A percentile compares a stretch with the other conserved stretches of the same genome.
These are phyloP conservation scores for Calliopum simillimum DNA, from an alignment of 2,888 invertebrate genomes.

Conservation along the genomic window DNA sequence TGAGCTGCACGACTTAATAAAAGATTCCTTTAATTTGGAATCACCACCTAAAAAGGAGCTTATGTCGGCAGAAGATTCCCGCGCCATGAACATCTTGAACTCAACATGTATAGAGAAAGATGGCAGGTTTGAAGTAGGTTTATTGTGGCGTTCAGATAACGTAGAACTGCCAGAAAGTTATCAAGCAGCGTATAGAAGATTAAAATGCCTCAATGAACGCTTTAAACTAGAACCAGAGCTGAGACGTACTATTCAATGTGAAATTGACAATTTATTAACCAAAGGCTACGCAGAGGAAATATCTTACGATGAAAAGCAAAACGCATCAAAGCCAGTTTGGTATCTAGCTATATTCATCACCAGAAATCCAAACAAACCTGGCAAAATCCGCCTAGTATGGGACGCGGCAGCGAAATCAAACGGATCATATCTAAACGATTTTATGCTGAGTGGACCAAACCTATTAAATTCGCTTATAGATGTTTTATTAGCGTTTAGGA, in stretches of 20 bases:
- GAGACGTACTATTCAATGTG: constrained; percentile 24
- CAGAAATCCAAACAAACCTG: constrained; percentile 48
- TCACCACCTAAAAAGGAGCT: too few species aligned
- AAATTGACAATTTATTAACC: constrained; percentile 26
- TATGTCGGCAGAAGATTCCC: constrained; percentile 14
- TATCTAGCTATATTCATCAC: constrained; percentile 39
- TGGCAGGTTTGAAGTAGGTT: too few species aligned
- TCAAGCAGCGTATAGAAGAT: too few species aligned
- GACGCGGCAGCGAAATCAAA: constrained; percentile 55
- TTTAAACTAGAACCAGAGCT: constrained; percentile 17
- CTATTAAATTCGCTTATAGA: too few species aligned
- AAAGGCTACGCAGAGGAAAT: constrained; percentile 32
- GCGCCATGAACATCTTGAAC: constrained; percentile 21
- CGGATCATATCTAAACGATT: constrained; percentile 52
- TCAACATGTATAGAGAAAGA: constrained; percentile 31
- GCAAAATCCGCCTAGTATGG: constrained; percentile 52
- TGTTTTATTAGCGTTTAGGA: too few species aligned
- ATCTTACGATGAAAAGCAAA: too few species aligned
- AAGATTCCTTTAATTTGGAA: constrained; percentile 28
- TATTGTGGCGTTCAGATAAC: too few species aligned
- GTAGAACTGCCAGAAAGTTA: too few species aligned
- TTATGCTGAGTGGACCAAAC: too few species aligned
- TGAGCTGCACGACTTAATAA: constrained; percentile 23
- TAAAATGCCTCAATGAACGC: too few species aligned
- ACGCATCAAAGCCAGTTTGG: constrained; percentile 19